Evolutionary conservation across 2,797 vertebrate genomes (phyloP), one percentile per base, ranked within the genome.

Genomic region (Amniataba percoides): DNA sequence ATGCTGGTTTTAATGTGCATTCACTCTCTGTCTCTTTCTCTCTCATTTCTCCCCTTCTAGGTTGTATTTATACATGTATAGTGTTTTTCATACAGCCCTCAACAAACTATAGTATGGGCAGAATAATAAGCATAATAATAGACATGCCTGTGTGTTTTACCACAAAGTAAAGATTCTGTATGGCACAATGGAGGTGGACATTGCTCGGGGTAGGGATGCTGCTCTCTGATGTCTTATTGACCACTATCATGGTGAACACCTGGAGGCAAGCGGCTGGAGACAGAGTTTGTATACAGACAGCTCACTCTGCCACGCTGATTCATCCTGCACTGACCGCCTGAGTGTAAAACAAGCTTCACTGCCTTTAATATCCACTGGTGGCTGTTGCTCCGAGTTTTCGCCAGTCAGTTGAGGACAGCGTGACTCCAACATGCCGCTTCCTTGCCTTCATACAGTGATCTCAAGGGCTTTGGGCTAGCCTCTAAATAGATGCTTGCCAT

Each of bases 401-500:
- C 53, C 57, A 57, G 48, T 74, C 55, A 46, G 23, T 27, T 71
- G 16, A 63, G 46, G 46, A 62, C 40, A 66, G 45, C 48, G 21
- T 69, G 27, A 57, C 65, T 70, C 49, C 25, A 53, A 16, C n/a
- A 11, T 55, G 15, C 4, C 58, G 43, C 11, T 14, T 8, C 7
- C 36, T 64, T 64, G 12, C 48, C 34, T 77, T 70, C 39, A 70
- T 69, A 81, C 23, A 19, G 36, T 46, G 57, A 63, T 70, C 62
- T 78, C 34, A 79, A 39, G 62, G 14, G 55, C 15, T 72, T 40
- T 52, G 52, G 39, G 58, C 7, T 19, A 39, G n/a, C 14, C 39
- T 73, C 58, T 45, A 31, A 12, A n/a, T 27, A 42, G 40, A 25
- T 63, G 45, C 7, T 18, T 34, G 48, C 42, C 43, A 52, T 40